A percentile compares a stretch with the other conserved stretches of the same genome.
phyloP scores from a whole-genome alignment of 2,797 vertebrate species.

The Atherinosoma microstoma region DNA sequence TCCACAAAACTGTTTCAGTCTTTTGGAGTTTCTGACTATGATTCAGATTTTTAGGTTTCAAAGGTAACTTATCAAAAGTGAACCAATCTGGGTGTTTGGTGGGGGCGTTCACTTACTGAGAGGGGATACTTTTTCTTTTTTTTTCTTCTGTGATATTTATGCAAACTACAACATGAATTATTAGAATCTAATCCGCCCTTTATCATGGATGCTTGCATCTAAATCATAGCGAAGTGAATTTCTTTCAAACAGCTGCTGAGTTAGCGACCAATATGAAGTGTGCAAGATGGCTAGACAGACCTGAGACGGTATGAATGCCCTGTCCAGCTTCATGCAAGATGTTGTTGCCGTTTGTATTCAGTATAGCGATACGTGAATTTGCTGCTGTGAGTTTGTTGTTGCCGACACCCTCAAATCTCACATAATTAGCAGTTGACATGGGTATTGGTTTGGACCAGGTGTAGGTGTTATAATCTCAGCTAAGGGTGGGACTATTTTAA shows the following conservation, averaged over 20 bases:
- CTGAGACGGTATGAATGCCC: conserved; percentile 72
- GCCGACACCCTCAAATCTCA: conserved; percentile 20
- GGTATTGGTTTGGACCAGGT: conserved; percentile 32
- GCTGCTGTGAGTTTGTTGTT: conserved; percentile 28
- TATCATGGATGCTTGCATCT: conserved; percentile 27
- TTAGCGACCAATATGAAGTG: conserved; percentile 36
- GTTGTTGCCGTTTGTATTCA: conserved; percentile 13
- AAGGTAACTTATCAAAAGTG: conserved; percentile 40
- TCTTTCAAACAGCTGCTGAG: conserved; percentile 38
- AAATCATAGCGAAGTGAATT: conserved; percentile 36
- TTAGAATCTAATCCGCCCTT: conserved; percentile 39
- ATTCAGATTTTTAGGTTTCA: conserved; percentile 19
- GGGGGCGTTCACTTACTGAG: conserved; percentile 18
- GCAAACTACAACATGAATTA: conserved; percentile 43
- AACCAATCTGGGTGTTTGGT: conserved; percentile 26
- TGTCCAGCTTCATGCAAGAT: conserved; percentile 54
- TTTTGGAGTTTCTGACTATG: conserved; percentile 17
- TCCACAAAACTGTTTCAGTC: conserved; percentile 26
- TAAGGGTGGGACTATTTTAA: conserved; percentile 45
- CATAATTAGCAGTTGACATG: conserved; percentile 31
- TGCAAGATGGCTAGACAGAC: conserved; percentile 62
- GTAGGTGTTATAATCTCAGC: conserved; percentile 50
- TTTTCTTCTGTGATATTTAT: conserved; percentile 39
- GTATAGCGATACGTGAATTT: conserved; percentile 4
- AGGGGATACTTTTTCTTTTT: conserved; percentile 32